Base-by-base conservation (phyloP, 2,888 invertebrate genomes). In the Tenthredo amoena region DNA sequence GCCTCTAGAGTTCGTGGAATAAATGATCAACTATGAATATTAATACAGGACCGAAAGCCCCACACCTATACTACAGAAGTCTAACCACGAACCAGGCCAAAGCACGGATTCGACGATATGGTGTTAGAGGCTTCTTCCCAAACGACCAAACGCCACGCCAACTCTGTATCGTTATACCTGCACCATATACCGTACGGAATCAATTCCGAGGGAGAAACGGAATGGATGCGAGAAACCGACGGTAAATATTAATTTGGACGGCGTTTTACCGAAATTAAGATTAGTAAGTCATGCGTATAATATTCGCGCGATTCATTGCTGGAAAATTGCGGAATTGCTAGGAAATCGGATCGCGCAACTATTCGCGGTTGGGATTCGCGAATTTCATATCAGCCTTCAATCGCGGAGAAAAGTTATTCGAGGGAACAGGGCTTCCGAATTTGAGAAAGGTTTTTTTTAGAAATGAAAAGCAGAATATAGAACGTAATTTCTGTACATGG, bases 1-100 rank as follows among this genome's bases (percentile, higher is more conserved):
- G 58, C 37, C 62, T 26, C 1, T 6, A 58, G 81, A 81, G 58
- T 81, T 79, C 55, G 81, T 72, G 55, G 55, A 85, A 82, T 85
- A 82, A 85, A 82, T 85, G 47, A 85, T 81, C 12, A 71, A 68
- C 62, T 58, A 85, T 82, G 85, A 85, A 85, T 85, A 82, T 85
- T 85, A 82, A 85, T 71, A 82, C 71, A 5, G 34, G 68, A 18
- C 18, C 31, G n/a, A 31, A 31, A 26, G 55, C 43, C 71, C 84
- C 71, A 21, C 82, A 26, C 71, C 55, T 55, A 50, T 79, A 58
- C 77, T n/a, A 15, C 43, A 12, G 34, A 18, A 85, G 6, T 79
- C 31, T 65, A 26, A 76, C 21, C 77, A 79, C 77, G 55, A 77
- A 55, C 77, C 31, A 34, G 55, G 77, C 18, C 21, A 34, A 77